These are phyloP conservation scores for Uria aalge DNA, from an alignment of 2,113 vertebrate genomes.

Conservation along the genomic window DNA sequence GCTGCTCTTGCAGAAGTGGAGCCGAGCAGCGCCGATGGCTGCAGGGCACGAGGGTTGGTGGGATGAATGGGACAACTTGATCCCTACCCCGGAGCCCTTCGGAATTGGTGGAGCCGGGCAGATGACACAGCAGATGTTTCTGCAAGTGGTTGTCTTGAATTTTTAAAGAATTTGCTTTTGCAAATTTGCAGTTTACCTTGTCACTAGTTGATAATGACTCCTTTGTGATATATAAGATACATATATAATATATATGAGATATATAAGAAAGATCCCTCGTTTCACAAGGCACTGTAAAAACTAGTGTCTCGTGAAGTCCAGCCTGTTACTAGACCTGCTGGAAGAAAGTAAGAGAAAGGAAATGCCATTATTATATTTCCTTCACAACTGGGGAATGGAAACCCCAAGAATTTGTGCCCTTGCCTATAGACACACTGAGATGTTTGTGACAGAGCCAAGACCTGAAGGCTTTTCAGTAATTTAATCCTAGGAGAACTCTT, in stretches of 20 bases:
- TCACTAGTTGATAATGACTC: background rate
- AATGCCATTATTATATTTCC: background rate
- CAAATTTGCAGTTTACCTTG: background rate
- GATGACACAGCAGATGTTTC: background rate
- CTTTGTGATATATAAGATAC: background rate
- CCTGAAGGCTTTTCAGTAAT: background rate
- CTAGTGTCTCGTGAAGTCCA: background rate
- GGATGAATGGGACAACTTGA: background rate
- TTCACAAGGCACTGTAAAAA: background rate
- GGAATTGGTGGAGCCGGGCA: background rate
- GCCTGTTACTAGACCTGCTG: background rate
- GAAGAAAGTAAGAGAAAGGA: background rate
- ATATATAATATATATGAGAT: background rate
- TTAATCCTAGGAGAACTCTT: background rate
- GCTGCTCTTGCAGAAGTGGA: background rate
- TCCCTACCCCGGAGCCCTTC: background rate
- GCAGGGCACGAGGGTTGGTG: background rate
- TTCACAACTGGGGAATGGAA: background rate
- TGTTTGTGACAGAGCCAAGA: background rate
- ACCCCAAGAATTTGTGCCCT: background rate
- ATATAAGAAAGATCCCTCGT: background rate
- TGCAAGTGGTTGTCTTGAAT: background rate
- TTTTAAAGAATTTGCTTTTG: background rate
- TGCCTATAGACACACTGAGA: background rate
- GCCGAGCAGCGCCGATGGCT: background rate